phyloP scores from a whole-genome alignment of 1,140 invertebrate genomes.

The Mylabris phalerata region DNA sequence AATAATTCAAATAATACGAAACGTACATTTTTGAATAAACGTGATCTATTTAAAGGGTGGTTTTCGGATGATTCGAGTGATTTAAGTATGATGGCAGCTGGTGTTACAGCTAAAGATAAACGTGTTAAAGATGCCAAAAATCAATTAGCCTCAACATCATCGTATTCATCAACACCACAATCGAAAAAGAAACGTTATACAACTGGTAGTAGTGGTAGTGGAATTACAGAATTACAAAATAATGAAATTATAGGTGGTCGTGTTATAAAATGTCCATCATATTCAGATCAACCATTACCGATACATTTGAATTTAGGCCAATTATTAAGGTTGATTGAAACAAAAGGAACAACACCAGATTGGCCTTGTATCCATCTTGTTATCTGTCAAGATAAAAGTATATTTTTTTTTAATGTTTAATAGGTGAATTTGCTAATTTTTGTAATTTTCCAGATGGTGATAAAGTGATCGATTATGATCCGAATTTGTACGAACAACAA shows the following conservation, averaged over 20 bases:
- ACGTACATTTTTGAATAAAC: conserved; percentile 2
- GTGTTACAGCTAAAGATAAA: conserved; percentile 76
- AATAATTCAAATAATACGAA: conserved; percentile 1
- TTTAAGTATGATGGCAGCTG: conserved; percentile 65
- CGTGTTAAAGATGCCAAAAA: conserved; percentile 70
- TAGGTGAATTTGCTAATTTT: not conserved
- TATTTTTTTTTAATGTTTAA: conserved; percentile 5
- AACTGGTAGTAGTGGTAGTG: not conserved
- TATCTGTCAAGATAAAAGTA: conserved; percentile 36
- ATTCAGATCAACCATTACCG: conserved; percentile 35
- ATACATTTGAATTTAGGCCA: conserved; percentile 37
- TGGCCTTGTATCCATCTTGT: conserved; percentile 38
- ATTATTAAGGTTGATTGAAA: conserved; percentile 36
- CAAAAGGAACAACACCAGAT: conserved; percentile 28
- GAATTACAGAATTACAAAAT: not conserved
- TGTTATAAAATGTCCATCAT: conserved; percentile 32
- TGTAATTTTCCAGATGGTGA: conserved; percentile 4
- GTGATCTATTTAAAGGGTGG: conserved; percentile 36
- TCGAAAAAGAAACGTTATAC: conserved; percentile 39
- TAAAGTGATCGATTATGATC: conserved; percentile 10
- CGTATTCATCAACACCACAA: conserved; percentile 25
- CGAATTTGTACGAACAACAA: conserved; percentile 25
- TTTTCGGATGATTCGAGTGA: conserved; percentile 47
- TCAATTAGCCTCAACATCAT: conserved; percentile 22
- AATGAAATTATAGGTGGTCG: conserved; percentile 29